A percentile compares a stretch with the other conserved stretches of the same genome.
phyloP scores from a whole-genome alignment of 1,140 invertebrate species.

The Cydia fagiglandana region DNA sequence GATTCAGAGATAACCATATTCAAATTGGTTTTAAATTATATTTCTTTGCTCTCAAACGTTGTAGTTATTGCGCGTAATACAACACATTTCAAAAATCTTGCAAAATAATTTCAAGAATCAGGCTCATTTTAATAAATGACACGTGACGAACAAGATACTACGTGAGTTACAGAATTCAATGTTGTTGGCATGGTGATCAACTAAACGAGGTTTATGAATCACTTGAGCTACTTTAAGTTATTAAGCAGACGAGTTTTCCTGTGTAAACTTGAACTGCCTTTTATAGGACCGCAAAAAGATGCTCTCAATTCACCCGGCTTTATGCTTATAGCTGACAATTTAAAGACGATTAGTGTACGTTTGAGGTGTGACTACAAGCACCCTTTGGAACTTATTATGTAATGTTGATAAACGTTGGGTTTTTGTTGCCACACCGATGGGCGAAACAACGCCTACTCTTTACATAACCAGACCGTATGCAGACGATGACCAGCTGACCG shows the following conservation, averaged over 20 bases:
- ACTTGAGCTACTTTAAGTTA: neutral
- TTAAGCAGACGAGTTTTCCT: neutral
- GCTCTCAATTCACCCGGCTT: neutral
- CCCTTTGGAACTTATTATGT: slow-evolving; percentile 61
- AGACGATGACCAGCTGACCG: slow-evolving; percentile 34
- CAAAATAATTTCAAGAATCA: slow-evolving; percentile 11
- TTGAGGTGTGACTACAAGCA: slow-evolving; percentile 32
- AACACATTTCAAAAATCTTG: neutral
- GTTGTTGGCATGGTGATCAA: neutral
- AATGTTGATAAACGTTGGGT: slow-evolving; percentile 64
- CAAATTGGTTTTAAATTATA: no score
- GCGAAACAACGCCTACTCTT: slow-evolving; percentile 59
- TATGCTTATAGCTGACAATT: neutral
- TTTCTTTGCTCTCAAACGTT: no score
- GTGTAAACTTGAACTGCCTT: neutral
- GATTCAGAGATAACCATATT: no score
- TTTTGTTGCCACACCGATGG: slow-evolving; percentile 59
- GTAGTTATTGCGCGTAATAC: no score
- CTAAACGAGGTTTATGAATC: neutral
- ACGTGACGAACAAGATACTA: neutral
- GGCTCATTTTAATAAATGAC: slow-evolving; percentile 13
- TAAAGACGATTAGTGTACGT: neutral
- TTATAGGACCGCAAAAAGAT: neutral
- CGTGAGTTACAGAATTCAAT: neutral
- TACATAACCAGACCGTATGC: slow-evolving; percentile 51